Base-by-base conservation (phyloP, 1,140 invertebrate genomes). In the Helicoverpa zea region DNA sequence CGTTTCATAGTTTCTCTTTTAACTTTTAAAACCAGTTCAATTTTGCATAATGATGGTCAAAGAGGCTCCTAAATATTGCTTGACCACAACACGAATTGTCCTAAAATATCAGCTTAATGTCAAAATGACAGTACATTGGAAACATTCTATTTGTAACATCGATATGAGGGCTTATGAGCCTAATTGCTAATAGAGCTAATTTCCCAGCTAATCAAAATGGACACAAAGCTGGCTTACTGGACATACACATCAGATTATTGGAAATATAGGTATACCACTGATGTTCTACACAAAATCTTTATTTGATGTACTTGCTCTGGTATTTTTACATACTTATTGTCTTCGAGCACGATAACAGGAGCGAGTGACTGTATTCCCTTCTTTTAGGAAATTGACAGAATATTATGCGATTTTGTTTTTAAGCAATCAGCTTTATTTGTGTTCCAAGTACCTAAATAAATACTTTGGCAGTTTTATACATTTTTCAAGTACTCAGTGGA, bases 181-280 rank as follows among this genome's bases (percentile, higher is more conserved):
- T n/a, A 18, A 66, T 49, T 66, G n/a, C 30, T 64, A 64, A 64
- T 29, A 43, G 16, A 49, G 63, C 16, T 66, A 43, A 49, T 66
- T 12, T 66, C n/a, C 63, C 18, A 10, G 43, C 43, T 10, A 47
- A 59, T 59, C 18, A n/a, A 59, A 66, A 16, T 10, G 9, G 43
- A 49, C 63, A 12, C 63, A 66, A 47, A 66, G 63, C 63, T 18
- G 63, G 43, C n/a, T 66, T 66, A 66, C 18, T 11, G 43, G 4
- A 10, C n/a, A 47, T 11, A 35, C 14, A 13, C 35, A 43, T 5
- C 29, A 43, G 35, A 10, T 64, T 47, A 47, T 14, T 16, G 30
- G 29, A 58, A 16, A 35, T 64, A 2, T 64, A 2, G 56, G n/a
- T 16, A 23, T 23, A 56, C 3, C 7, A 56, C 7, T 16, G 14